Base-by-base conservation (phyloP, 1,140 invertebrate species). In the Popillia japonica region DNA sequence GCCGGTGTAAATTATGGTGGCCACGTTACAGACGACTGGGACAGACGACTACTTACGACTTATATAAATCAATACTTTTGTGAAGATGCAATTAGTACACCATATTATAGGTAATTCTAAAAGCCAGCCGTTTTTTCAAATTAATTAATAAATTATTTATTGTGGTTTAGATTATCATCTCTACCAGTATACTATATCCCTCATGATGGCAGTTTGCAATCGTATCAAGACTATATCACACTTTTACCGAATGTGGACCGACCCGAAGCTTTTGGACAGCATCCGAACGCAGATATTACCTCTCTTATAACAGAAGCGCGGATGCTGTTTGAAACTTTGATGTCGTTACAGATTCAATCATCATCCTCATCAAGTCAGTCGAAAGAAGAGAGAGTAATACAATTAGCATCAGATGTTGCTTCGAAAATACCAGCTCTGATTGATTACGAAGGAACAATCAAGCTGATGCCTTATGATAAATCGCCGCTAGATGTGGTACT, bases 11-110 rank as follows among this genome's bases (percentile, higher is more conserved):
- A 96, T 90, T 98, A 98, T 83, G 96, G 96, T 20, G 96, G 96
- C 0, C 96, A 98, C 87, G 96, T 98, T 76, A 97, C 96, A 3
- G 96, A 98, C 85, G 95, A 98, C 86, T 98, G 96, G 95, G 96
- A 98, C 88, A 90, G 96, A 81, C 87, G 94, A 14, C 89, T 98
- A 20, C 82, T 96, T 17, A 89, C 91, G 77, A 94, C 94, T 0
- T 96, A 96, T 84, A 93, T 96, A 75, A 92, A 93, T 83, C 92
- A 95, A 83, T 94, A 91, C 88, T 96, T 96, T 87, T 92, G 90
- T 79, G 93, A 94, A 11, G 91, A 93, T 44, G 89, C 90, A 0
- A 83, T 95, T 7, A 90, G 87, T 20, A 85, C 87, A 0, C 87
- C 91, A 0, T 92, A 92, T 86, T 95, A 92, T 87, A 92, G 92